phyloP scores from a whole-genome alignment of 2,113 vertebrate genomes.

The Actenoides lindsayi region DNA sequence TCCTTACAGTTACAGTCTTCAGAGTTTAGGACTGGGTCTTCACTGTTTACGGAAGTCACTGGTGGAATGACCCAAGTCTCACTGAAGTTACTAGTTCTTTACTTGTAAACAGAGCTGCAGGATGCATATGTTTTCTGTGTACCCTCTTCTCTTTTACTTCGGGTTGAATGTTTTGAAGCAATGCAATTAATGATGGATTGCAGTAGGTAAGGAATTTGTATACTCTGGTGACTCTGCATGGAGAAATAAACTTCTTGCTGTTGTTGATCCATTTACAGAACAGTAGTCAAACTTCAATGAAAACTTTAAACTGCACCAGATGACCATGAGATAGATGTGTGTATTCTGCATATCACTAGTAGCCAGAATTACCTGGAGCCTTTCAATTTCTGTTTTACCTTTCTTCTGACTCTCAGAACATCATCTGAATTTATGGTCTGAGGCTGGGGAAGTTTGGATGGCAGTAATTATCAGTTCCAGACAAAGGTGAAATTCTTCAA shows the following conservation, averaged over 20 bases:
- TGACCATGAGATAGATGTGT: background rate
- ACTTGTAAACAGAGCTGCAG: background rate
- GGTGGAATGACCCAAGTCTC: rapidly evolving
- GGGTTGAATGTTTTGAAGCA: background rate
- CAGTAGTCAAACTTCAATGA: background rate
- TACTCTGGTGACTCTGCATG: background rate
- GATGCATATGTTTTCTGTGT: background rate
- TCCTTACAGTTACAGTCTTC: background rate
- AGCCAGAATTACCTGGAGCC: slow-evolving; percentile 27
- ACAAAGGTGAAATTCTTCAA: slow-evolving; percentile 13
- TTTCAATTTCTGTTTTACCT: slow-evolving; percentile 7
- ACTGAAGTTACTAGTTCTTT: background rate
- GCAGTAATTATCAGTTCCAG: background rate
- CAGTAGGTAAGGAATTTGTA: background rate
- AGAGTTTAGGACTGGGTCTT: background rate
- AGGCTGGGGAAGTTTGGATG: slow-evolving; percentile 10
- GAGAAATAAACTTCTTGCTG: background rate
- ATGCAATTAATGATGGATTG: background rate
- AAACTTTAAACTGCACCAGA: background rate
- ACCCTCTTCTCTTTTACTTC: background rate
- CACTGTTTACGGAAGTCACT: background rate
- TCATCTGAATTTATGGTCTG: slow-evolving; percentile 29
- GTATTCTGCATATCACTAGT: background rate
- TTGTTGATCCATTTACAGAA: background rate
- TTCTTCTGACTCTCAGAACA: background rate